These are phyloP conservation scores for Morelia viridis DNA, from an alignment of 2,797 vertebrate genomes.

Conservation along the genomic window DNA sequence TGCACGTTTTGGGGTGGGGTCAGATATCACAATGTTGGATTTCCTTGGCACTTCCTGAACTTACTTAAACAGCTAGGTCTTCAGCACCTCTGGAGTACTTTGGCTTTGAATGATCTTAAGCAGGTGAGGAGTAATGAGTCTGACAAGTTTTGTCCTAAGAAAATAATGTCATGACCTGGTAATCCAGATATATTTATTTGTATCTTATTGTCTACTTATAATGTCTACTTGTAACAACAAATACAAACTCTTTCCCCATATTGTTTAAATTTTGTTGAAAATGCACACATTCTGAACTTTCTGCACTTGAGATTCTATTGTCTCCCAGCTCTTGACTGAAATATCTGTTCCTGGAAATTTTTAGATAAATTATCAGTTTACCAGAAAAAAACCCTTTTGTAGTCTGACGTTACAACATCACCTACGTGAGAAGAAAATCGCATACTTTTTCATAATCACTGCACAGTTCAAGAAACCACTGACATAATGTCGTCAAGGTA, in stretches of 20 bases:
- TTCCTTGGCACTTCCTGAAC: background rate
- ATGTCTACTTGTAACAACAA: background rate
- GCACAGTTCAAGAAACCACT: background rate
- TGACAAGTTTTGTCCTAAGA: background rate
- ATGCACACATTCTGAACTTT: background rate
- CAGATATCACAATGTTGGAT: background rate
- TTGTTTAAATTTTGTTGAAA: background rate
- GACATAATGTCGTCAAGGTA: too few species aligned
- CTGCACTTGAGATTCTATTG: slow-evolving; percentile 30
- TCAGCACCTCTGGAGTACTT: background rate
- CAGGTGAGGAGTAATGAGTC: background rate
- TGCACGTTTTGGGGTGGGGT: too few species aligned
- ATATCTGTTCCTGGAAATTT: slow-evolving; percentile 54
- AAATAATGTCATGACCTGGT: background rate
- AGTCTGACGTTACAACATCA: slow-evolving; percentile 60
- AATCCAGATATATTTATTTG: background rate
- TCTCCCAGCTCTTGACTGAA: slow-evolving; percentile 49
- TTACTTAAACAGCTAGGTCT: background rate
- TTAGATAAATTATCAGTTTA: slow-evolving; percentile 49
- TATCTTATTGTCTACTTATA: background rate
- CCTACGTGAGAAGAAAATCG: slow-evolving; percentile 47
- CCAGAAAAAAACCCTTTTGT: slow-evolving; percentile 57
- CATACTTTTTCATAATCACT: background rate
- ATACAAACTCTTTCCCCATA: background rate
- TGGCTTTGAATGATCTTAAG: background rate